phyloP scores from a whole-genome alignment of 1,140 invertebrate species.

The Acromyrmex charruanus region DNA sequence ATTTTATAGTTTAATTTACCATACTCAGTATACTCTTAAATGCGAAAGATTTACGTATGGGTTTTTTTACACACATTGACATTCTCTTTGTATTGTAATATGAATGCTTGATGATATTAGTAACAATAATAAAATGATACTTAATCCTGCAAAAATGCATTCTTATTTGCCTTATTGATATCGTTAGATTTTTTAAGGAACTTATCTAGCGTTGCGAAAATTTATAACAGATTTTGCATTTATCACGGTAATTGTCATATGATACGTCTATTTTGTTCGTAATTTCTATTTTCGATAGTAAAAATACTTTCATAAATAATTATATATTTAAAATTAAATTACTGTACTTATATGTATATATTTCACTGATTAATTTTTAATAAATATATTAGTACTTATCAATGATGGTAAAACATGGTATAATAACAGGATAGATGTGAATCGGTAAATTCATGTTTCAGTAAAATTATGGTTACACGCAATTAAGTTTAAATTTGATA shows the following conservation, averaged over 20 bases:
- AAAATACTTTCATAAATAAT: constrained; percentile 15
- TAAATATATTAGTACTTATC: not conserved
- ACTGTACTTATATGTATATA: not conserved
- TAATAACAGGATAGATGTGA: not conserved
- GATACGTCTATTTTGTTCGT: not conserved
- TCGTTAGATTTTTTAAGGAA: constrained; percentile 34
- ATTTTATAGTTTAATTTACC: not conserved
- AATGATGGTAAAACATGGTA: not conserved
- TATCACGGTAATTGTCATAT: not conserved
- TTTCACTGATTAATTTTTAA: constrained; percentile 3
- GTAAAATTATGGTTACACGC: not conserved
- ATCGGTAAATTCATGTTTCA: not conserved
- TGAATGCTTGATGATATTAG: not conserved
- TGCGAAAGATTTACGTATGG: not conserved
- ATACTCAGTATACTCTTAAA: not conserved
- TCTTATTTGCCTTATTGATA: constrained; percentile 54
- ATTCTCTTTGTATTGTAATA: not conserved
- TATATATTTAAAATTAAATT: constrained; percentile 8
- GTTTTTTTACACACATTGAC: not conserved
- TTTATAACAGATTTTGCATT: constrained; percentile 52
- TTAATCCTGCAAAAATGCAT: not conserved
- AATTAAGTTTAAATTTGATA: constrained; percentile 21
- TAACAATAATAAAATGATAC: not conserved
- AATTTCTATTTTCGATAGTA: not conserved
- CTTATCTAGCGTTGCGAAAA: constrained; percentile 56